These are phyloP conservation scores for Polydrusus pterygomalis DNA, from an alignment of 2,888 invertebrate species.

Conservation along the genomic window DNA sequence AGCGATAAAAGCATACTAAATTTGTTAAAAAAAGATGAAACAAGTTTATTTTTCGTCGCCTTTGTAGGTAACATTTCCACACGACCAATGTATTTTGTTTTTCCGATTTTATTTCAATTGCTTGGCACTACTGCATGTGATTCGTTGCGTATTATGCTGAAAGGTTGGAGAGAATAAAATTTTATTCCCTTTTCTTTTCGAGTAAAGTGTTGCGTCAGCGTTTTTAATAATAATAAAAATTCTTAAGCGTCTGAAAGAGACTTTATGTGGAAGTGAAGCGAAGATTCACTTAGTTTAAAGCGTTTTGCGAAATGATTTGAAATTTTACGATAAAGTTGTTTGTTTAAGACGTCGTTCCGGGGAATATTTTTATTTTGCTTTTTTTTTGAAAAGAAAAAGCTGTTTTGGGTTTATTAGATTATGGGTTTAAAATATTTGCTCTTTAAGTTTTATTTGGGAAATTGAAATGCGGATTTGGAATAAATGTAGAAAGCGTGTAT, in stretches of 20 bases:
- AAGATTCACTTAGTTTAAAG: slow-evolving; percentile 52
- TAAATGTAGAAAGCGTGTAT: no score
- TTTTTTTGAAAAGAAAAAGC: slow-evolving; percentile 10
- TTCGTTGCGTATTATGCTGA: slow-evolving; percentile 52
- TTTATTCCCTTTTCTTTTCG: slow-evolving; percentile 43
- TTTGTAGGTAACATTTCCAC: slow-evolving; percentile 32
- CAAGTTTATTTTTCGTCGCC: slow-evolving; percentile 2
- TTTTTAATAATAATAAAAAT: slow-evolving; percentile 56
- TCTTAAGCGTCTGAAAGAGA: slow-evolving; percentile 51
- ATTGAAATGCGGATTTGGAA: background rate
- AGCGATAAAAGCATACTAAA: no score
- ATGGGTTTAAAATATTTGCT: slow-evolving; percentile 6
- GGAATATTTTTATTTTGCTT: slow-evolving; percentile 23
- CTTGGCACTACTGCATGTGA: slow-evolving; percentile 42
- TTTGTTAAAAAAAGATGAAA: no score
- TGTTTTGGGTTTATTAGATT: slow-evolving; percentile 12
- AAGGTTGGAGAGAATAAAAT: slow-evolving; percentile 53
- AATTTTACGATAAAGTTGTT: slow-evolving; percentile 51
- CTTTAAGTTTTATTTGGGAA: background rate
- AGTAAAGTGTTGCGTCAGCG: slow-evolving; percentile 50
- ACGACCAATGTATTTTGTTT: slow-evolving; percentile 32
- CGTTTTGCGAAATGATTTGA: slow-evolving; percentile 44
- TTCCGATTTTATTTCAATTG: slow-evolving; percentile 46
- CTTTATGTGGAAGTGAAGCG: slow-evolving; percentile 47
- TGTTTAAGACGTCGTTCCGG: slow-evolving; percentile 26